Conservation (phyloP, 2,888 invertebrate species). For the Trisateles emortualis region DNA sequence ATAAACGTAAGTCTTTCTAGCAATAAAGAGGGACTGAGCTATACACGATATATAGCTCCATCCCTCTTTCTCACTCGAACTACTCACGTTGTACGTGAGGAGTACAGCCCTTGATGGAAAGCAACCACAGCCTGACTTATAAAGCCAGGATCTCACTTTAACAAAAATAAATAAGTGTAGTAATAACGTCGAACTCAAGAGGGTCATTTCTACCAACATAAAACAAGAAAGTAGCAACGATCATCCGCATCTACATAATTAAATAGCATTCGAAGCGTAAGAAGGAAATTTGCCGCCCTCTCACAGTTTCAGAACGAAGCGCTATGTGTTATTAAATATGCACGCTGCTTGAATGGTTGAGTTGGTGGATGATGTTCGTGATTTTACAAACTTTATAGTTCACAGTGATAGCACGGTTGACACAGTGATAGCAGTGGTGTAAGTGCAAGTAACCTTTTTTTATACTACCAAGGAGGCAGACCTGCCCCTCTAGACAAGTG, state of each 20-base stretch:
- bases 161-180: conserved; percentile 37
- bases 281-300: conserved; percentile 23
- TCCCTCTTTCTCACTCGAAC: too few species aligned
- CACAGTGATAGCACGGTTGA: conserved; percentile 70
- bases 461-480: too few species aligned
- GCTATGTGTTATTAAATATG: conserved; percentile 73
- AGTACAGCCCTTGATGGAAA: too few species aligned
- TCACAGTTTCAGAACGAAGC: conserved; percentile 29
- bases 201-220: conserved; percentile 52
- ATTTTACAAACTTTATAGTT: conserved; percentile 64
- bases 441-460: too few species aligned
- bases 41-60: too few species aligned
- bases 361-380: conserved; percentile 62
- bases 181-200: conserved; percentile 48
- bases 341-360: conserved; percentile 64
- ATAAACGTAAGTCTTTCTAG: too few species aligned
- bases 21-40: too few species aligned
- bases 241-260: conserved; percentile 74
- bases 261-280: conserved; percentile 53
- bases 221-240: conserved; percentile 63
- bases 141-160: too few species aligned
- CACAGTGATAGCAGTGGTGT: conserved; percentile 61
- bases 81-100: too few species aligned
- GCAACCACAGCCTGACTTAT: too few species aligned
- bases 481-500: too few species aligned